Evolutionary conservation across 2,888 invertebrate species (phyloP).

Genomic region (Chouioia cunea): DNA sequence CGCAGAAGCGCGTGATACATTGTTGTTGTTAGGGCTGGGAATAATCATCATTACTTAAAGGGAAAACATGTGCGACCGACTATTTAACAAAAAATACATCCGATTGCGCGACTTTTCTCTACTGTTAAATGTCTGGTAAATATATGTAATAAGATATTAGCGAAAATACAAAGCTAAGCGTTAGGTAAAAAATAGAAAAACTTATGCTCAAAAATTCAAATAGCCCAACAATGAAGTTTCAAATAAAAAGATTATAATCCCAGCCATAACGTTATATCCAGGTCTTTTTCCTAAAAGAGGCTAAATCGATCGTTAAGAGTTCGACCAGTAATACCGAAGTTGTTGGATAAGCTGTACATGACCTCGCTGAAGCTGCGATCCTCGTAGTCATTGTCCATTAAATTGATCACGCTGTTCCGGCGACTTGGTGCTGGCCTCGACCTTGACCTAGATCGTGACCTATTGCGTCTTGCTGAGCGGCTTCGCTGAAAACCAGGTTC

Average conservation of each 20-base stretch:
- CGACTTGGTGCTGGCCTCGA: constrained; percentile 55
- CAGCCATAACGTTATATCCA: neutral
- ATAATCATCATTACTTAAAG: neutral
- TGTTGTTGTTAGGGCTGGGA: constrained; percentile 21
- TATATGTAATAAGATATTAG: too few relatives aligned
- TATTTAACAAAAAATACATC: neutral
- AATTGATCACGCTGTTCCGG: constrained; percentile 46
- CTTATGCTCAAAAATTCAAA: neutral
- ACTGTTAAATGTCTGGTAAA: too few relatives aligned
- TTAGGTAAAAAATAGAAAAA: constrained; percentile 1
- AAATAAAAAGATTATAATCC: neutral
- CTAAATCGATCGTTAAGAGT: constrained; percentile 67
- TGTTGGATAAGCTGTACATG: constrained; percentile 63
- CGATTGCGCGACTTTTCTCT: neutral
- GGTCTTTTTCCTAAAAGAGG: constrained; percentile 41
- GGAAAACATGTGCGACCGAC: neutral
- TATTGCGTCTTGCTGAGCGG: constrained; percentile 35
- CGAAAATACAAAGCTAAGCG: too few relatives aligned
- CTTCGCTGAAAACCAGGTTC: constrained; percentile 36
- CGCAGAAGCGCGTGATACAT: constrained; percentile 11
- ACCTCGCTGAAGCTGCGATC: constrained; percentile 64
- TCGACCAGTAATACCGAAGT: constrained; percentile 63
- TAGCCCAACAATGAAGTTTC: neutral
- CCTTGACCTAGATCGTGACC: constrained; percentile 56
- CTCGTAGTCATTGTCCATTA: constrained; percentile 55